A percentile compares a stretch with the other conserved stretches of the same genome.
Evolutionary conservation across 1,140 invertebrate species (phyloP).

Genomic region (Plectrocnemia conspersa): DNA sequence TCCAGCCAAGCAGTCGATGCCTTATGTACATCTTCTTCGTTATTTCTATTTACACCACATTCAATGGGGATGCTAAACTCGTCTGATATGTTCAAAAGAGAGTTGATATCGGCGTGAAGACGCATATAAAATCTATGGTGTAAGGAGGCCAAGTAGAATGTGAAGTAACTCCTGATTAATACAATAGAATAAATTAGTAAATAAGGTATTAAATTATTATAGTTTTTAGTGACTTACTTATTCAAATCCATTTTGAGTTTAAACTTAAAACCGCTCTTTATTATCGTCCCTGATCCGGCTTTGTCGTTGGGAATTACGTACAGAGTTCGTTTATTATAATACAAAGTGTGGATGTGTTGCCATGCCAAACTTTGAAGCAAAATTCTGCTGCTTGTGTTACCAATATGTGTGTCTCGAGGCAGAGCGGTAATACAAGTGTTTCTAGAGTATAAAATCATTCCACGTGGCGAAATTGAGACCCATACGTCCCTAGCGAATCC

Average conservation of each 20-base stretch:
- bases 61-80: constrained; percentile 52
- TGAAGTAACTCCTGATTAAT: constrained; percentile 63
- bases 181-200: constrained; percentile 25
- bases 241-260: constrained; percentile 69
- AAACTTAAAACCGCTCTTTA: constrained; percentile 62
- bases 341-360: constrained; percentile 69
- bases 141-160: constrained; percentile 66
- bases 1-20: constrained; percentile 11
- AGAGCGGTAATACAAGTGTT: constrained; percentile 41
- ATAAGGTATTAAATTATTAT: constrained; percentile 24
- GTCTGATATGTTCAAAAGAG: constrained; percentile 62
- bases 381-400: constrained; percentile 42
- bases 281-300: constrained; percentile 55
- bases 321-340: constrained; percentile 67
- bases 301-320: constrained; percentile 58
- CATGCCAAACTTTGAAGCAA: constrained; percentile 53
- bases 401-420: constrained; percentile 35
- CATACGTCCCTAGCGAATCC: constrained; percentile 54
- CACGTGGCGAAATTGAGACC: constrained; percentile 56
- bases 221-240: constrained; percentile 62
- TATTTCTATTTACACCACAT: constrained; percentile 13
- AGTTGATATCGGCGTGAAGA: constrained; percentile 64
- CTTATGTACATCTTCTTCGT: constrained; percentile 1
- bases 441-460: constrained; percentile 54
- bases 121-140: constrained; percentile 73